phyloP scores from a whole-genome alignment of 2,888 invertebrate species.

The Troides helena region DNA sequence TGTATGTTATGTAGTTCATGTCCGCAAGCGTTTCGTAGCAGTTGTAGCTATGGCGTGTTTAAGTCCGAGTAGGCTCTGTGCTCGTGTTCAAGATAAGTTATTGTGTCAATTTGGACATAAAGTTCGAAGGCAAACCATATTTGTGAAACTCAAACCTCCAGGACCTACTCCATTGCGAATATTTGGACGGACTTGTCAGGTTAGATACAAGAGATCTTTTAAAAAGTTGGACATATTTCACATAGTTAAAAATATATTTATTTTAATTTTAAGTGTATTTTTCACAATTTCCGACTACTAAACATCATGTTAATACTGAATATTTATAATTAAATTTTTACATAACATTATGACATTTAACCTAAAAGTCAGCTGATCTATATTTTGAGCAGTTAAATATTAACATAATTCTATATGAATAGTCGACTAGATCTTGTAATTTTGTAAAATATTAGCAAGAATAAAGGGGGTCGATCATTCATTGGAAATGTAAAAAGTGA shows the following conservation, averaged over 20 bases:
- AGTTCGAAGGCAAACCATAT: conserved; percentile 84
- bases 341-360: conserved; percentile 61
- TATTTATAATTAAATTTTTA: conserved; percentile 47
- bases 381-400: conserved; percentile 49
- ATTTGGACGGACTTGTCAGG: conserved; percentile 78
- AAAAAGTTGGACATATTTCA: conserved; percentile 2
- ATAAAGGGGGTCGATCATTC: conserved; percentile 37
- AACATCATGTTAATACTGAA: conserved; percentile 14
- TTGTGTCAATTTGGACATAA: conserved; percentile 89
- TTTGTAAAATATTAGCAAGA: conserved; percentile 17
- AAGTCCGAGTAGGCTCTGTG: conserved; percentile 90
- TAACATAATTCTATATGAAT: neutral
- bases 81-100: conserved; percentile 88
- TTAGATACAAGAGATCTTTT: conserved; percentile 45
- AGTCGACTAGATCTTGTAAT: neutral
- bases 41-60: conserved; percentile 91
- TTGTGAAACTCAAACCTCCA: conserved; percentile 84
- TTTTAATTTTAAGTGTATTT: neutral
- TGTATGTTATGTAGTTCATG: conserved; percentile 75
- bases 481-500: conserved; percentile 67
- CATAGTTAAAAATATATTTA: neutral
- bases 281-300: conserved; percentile 3
- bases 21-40: conserved; percentile 83
- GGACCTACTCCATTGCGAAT: conserved; percentile 80
- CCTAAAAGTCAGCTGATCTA: conserved; percentile 56